These are phyloP conservation scores for Tromatobia lineatoria DNA, from an alignment of 2,888 invertebrate species.

Conservation along the genomic window DNA sequence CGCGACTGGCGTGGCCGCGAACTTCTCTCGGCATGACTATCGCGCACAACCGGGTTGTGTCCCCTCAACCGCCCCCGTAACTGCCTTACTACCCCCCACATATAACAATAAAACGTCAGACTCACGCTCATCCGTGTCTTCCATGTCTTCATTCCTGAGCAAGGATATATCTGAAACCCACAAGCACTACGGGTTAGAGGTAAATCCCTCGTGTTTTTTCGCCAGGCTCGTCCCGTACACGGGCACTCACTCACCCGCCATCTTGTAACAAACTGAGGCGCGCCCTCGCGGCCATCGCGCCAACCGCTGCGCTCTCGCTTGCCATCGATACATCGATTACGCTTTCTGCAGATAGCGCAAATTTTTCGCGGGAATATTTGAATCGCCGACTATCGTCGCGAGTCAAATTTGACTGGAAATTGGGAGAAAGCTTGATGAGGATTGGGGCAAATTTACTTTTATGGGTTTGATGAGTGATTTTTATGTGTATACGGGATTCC, in stretches of 20 bases:
- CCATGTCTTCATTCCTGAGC: slow-evolving; percentile 81
- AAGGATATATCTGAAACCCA: slow-evolving; percentile 85
- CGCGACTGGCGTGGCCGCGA: slow-evolving; percentile 34
- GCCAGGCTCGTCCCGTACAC: slow-evolving; percentile 80
- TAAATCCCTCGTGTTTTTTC: slow-evolving; percentile 82
- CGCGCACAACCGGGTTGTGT: slow-evolving; percentile 47
- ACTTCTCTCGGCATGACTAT: slow-evolving; percentile 43
- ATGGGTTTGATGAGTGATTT: too few relatives aligned
- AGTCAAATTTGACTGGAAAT: too few relatives aligned
- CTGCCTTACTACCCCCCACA: slow-evolving; percentile 53
- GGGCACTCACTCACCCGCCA: slow-evolving; percentile 85
- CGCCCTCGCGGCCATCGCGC: slow-evolving; percentile 75
- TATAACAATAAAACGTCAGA: slow-evolving; percentile 73
- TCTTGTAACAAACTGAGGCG: slow-evolving; percentile 85
- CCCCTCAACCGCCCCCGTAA: slow-evolving; percentile 54
- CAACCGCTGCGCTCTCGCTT: neutral
- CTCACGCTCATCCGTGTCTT: slow-evolving; percentile 82
- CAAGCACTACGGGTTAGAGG: slow-evolving; percentile 83
- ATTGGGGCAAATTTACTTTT: too few relatives aligned
- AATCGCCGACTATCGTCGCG: neutral
- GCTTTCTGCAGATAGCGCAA: neutral
- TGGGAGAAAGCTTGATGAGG: neutral
- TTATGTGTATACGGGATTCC: too few relatives aligned
- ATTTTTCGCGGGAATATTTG: slow-evolving; percentile 9
- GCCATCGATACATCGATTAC: slow-evolving; percentile 23